A percentile compares a stretch with the other conserved stretches of the same genome.
Evolutionary conservation across 1,140 invertebrate species (phyloP).

Genomic region (Limonius californicus): DNA sequence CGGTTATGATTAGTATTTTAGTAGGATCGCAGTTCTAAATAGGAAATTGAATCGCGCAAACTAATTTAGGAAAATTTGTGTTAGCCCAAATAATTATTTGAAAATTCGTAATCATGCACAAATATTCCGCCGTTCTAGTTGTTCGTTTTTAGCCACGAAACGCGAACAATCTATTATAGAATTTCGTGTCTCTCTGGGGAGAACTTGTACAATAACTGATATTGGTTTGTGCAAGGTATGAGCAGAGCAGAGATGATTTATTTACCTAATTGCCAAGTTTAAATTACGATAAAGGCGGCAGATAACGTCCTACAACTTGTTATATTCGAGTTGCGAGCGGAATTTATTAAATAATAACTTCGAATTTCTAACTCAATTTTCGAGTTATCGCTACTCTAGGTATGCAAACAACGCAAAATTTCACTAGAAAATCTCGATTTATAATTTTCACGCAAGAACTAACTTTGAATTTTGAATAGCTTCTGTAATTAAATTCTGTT

Average conservation of each 20-base stretch:
- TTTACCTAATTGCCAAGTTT: slow-evolving; percentile 25
- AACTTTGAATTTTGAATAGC: too few species aligned
- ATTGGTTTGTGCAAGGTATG: slow-evolving; percentile 23
- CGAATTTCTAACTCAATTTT: too few species aligned
- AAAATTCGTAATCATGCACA: neutral
- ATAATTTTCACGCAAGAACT: too few species aligned
- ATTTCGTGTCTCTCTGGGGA: slow-evolving; percentile 19
- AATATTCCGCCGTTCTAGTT: neutral
- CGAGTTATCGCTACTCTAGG: too few species aligned
- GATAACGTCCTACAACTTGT: neutral
- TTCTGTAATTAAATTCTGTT: neutral
- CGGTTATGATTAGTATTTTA: neutral
- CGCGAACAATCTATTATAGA: slow-evolving; percentile 24
- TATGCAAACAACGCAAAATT: neutral
- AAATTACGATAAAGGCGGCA: slow-evolving; percentile 19
- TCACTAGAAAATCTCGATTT: neutral
- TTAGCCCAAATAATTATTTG: neutral
- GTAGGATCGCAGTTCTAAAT: neutral
- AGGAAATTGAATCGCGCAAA: neutral
- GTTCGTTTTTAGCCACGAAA: slow-evolving; percentile 1
- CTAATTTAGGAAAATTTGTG: neutral
- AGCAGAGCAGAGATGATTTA: slow-evolving; percentile 22
- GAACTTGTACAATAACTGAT: slow-evolving; percentile 24
- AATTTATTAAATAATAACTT: too few species aligned
- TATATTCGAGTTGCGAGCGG: neutral